These are phyloP conservation scores for Drosophila seguyi DNA, from an alignment of 1,140 invertebrate species.

Conservation along the genomic window DNA sequence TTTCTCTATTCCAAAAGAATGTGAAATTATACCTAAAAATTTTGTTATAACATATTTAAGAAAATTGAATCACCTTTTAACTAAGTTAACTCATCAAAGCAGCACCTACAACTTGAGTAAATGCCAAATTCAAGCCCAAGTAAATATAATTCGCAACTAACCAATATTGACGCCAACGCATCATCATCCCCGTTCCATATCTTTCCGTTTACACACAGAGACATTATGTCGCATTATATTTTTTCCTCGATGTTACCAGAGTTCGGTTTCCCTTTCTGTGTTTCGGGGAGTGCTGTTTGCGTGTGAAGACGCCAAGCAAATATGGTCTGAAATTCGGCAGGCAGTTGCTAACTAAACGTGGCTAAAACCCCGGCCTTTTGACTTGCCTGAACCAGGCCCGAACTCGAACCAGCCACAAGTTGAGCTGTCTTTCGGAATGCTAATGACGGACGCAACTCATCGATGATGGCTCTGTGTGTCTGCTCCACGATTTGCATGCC, in stretches of 20 bases:
- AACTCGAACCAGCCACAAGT: slow-evolving; percentile 7
- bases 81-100: background rate
- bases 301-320: slow-evolving; percentile 47
- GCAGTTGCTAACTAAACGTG: slow-evolving; percentile 53
- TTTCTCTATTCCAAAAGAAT: no score
- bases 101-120: background rate
- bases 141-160: slow-evolving; percentile 10
- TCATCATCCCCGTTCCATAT: background rate
- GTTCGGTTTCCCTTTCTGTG: slow-evolving; percentile 15
- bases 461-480: slow-evolving; percentile 11
- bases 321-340: slow-evolving; percentile 41
- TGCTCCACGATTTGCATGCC: slow-evolving; percentile 50
- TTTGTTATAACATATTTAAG: background rate
- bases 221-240: slow-evolving; percentile 1
- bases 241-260: background rate
- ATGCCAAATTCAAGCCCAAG: background rate
- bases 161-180: background rate
- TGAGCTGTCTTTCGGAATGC: slow-evolving; percentile 32
- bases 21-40: no score
- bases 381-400: slow-evolving; percentile 16
- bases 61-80: background rate
- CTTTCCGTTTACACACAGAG: background rate
- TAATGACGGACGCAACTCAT: slow-evolving; percentile 41
- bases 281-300: slow-evolving; percentile 41
- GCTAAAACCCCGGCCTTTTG: slow-evolving; percentile 15